Conservation (phyloP, 2,797 vertebrate genomes). For the Cuculus canorus region DNA sequence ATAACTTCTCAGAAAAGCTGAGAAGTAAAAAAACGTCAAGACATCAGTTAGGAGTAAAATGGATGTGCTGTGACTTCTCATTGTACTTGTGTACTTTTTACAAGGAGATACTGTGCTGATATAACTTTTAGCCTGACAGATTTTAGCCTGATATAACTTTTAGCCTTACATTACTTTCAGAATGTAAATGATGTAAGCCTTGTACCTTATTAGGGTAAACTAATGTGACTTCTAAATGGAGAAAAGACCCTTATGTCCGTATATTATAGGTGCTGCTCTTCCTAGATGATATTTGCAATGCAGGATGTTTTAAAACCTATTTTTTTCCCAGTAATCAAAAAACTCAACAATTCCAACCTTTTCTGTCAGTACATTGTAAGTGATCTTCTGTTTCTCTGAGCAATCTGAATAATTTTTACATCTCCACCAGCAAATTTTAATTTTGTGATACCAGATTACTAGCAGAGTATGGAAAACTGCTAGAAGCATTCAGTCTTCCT, state of each 20-base stretch:
- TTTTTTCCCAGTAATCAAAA: neutral
- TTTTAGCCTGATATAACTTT: neutral
- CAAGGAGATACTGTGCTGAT: neutral
- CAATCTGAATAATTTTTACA: neutral
- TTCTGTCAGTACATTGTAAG: neutral
- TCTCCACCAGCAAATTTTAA: neutral
- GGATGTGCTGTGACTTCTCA: neutral
- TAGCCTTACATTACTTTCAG: neutral
- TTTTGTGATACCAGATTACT: conserved; percentile 5
- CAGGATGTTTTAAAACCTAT: neutral
- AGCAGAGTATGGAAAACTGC: neutral
- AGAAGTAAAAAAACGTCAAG: neutral
- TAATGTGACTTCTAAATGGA: neutral
- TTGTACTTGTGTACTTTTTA: neutral
- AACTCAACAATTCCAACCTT: neutral
- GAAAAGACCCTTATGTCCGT: neutral
- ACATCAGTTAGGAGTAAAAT: neutral
- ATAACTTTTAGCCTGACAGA: neutral
- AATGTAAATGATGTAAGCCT: neutral
- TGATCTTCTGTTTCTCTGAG: neutral
- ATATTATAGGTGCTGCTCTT: neutral
- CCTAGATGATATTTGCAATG: neutral
- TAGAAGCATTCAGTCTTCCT: neutral
- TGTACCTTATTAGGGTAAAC: neutral
- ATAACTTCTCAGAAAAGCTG: neutral